Evolutionary conservation across 2,888 invertebrate genomes (phyloP), one percentile per base, ranked within the genome.

Genomic region (Torymus auratus): DNA sequence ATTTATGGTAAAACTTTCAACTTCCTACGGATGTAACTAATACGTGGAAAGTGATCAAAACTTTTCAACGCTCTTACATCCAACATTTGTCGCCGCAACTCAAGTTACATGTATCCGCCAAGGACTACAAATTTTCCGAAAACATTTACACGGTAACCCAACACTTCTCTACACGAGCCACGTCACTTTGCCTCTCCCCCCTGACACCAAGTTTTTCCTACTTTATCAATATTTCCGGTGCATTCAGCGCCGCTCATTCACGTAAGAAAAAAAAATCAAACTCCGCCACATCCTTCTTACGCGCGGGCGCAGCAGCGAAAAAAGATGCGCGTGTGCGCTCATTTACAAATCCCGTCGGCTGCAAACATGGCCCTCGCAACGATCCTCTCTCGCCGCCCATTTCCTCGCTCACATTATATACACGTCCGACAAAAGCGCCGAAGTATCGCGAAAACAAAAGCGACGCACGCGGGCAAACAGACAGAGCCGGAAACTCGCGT

Each of bases 301-400:
- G 10, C 28, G 15, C 13, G 10, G 41, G 7, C 28, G 62, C 7
- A 41, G 41, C 41, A 7, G 41, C 17, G 20, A 65, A 65, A 73
- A 73, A 56, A 60, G 41, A 55, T 7, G n/a, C 10, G 15, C 62
- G 14, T 4, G 10, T 50, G 3, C 56, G 17, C 62, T 62, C 64
- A 41, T 50, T 74, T 69, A 69, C 58, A 65, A 69, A 65, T 68
- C 50, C 61, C 64, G 53, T 72, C 11, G 72, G 61, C 20, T 20
- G 20, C 67, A 72, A 61, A 78, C 41, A 72, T 52, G 55, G 41
- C 15, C 12, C 71, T 14, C 41, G 5, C 41, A 7, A 4, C 53
- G 62, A 28, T 23, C 52, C 67, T n/a, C 65, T n/a, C n/a, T n/a
- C n/a, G n/a, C 70, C 74, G 74, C 74, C 74, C 79, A 80, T 74